A percentile compares a stretch with the other conserved stretches of the same genome.
Evolutionary conservation across 30 jellyfish, hydroid and myxozoan species (phyloP).

Genomic region (Nemopilema nomurai): DNA sequence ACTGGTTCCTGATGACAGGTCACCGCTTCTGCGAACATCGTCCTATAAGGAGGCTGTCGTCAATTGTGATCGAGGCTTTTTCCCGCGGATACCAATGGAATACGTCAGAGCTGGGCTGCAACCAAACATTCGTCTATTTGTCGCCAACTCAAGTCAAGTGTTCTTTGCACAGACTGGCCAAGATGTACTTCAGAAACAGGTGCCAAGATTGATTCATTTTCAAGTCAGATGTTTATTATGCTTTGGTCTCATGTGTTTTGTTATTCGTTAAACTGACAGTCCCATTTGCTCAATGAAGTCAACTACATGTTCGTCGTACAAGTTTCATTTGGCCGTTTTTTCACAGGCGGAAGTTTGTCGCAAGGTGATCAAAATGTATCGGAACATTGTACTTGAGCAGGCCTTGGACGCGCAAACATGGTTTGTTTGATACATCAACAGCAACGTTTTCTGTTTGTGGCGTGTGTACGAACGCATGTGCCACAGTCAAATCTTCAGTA

Average conservation of each 20-base stretch:
- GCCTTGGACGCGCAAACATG: slow-evolving; percentile 83
- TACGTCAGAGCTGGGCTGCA: slow-evolving; percentile 95
- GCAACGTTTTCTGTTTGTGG: too few relatives aligned
- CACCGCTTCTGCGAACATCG: slow-evolving; percentile 88
- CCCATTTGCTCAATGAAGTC: not conserved
- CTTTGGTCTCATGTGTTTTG: not conserved
- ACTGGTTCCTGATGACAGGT: slow-evolving; percentile 56
- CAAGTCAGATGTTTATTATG: too few relatives aligned
- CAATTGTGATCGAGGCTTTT: slow-evolving; percentile 78
- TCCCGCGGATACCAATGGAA: slow-evolving; percentile 79
- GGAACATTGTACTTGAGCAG: slow-evolving; percentile 80
- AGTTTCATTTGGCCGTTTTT: not conserved
- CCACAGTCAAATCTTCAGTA: too few relatives aligned
- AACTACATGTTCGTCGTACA: not conserved
- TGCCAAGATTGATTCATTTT: not conserved
- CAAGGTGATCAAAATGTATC: slow-evolving; percentile 81
- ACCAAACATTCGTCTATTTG: slow-evolving; percentile 79
- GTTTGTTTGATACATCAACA: slow-evolving; percentile 25
- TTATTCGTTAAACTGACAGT: not conserved
- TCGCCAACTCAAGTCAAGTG: slow-evolving; percentile 77
- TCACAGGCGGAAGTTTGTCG: slow-evolving; percentile 90
- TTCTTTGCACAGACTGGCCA: slow-evolving; percentile 72
- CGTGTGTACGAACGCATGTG: too few relatives aligned
- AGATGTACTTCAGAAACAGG: slow-evolving; percentile 87
- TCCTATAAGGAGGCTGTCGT: slow-evolving; percentile 98